A percentile compares a stretch with the other conserved stretches of the same genome.
These are phyloP conservation scores for Drosophila histrio DNA, from an alignment of 2,888 invertebrate species.

Conservation along the genomic window DNA sequence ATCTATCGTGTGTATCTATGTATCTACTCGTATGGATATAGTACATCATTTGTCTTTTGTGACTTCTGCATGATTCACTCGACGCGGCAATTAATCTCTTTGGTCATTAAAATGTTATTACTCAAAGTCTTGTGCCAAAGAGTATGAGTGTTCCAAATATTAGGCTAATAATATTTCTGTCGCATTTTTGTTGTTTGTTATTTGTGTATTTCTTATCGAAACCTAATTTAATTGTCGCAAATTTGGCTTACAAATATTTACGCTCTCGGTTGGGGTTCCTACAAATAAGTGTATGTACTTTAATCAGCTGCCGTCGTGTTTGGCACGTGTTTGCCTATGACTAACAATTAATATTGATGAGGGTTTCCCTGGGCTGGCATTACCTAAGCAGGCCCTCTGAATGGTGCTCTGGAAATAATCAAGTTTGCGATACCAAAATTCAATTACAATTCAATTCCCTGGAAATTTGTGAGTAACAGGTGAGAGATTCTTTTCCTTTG, in stretches of 20 bases:
- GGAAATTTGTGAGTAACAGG: background rate
- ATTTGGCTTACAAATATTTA: conserved; percentile 19
- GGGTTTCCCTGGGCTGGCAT: conserved; percentile 29
- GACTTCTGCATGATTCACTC: conserved; percentile 64
- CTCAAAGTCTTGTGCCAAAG: conserved; percentile 47
- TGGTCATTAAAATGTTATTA: conserved; percentile 74
- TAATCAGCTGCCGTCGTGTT: conserved; percentile 14
- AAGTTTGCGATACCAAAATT: background rate
- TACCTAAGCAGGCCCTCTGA: conserved; percentile 6
- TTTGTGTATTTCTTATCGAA: conserved; percentile 28
- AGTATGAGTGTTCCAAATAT: conserved; percentile 16
- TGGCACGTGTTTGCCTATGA: conserved; percentile 26
- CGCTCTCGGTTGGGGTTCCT: background rate
- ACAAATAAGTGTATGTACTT: conserved; percentile 4
- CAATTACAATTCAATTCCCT: background rate
- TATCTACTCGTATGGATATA: no score
- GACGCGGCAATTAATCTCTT: conserved; percentile 69
- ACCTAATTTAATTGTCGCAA: conserved; percentile 7
- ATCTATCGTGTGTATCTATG: background rate
- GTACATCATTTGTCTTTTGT: conserved; percentile 12
- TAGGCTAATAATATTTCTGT: conserved; percentile 32
- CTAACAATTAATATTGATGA: conserved; percentile 38
- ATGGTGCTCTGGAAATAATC: background rate
- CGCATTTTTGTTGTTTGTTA: conserved; percentile 1
- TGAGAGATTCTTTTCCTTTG: no score